Evolutionary conservation across 2,797 vertebrate species (phyloP), one percentile per base, ranked within the genome.

Genomic region (Macropodus opercularis): DNA sequence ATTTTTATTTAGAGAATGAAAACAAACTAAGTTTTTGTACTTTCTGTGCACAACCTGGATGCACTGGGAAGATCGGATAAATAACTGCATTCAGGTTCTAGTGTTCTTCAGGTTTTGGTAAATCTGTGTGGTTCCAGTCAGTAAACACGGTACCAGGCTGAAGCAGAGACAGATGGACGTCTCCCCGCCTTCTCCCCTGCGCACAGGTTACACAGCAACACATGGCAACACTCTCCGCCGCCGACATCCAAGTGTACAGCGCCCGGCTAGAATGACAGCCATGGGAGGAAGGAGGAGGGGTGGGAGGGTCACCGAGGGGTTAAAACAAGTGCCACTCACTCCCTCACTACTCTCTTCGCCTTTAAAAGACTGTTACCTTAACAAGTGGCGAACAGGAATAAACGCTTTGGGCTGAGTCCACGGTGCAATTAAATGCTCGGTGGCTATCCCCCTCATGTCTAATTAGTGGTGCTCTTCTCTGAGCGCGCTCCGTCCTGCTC

Each of bases 351-450:
- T 81, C 85, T 87, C 85, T 89, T 85, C 69, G 91, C 90, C 85
- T 91, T 94, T 90, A 94, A 94, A 93, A 94, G 92, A 93, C 92
- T 90, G 88, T 86, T 90, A 91, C 88, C 85, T 92, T 87, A 88
- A 84, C 80, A 91, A 92, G 88, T 87, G 61, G 71, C 73, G 64
- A 78, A 75, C 85, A 57, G 87, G 79, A 79, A 91, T 86, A 89
- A 86, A 84, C 62, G 21, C 75, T 82, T 89, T 91, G 91, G 63
- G 87, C 85, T 81, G 86, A 84, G 86, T 90, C 79, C 47, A 79
- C 19, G 66, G 83, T 84, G 92, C 89, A 93, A 93, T 91, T 91
- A 93, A 85, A 63, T 34, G 77, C 87, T 87, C 75, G 72, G 85
- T 62, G 79, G 80, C 80, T 83, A 81, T 68, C 85, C 87, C 89